phyloP scores from a whole-genome alignment of 2,797 vertebrate genomes.

The Danio jaintianensis region DNA sequence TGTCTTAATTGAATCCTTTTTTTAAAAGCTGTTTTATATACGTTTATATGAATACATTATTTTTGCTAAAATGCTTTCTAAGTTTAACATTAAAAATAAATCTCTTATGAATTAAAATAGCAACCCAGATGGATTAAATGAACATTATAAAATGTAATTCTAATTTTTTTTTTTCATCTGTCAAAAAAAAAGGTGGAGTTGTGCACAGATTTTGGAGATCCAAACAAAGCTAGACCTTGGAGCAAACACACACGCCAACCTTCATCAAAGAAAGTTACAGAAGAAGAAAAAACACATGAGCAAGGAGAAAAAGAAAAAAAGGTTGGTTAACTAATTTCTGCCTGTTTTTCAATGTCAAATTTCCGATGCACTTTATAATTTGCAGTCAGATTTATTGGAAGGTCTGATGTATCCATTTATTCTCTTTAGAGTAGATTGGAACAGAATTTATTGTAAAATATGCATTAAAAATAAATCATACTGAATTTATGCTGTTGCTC shows the following conservation, averaged over 20 bases:
- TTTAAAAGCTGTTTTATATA: no score
- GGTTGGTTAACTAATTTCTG: not conserved
- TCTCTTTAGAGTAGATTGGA: not conserved
- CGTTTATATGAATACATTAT: no score
- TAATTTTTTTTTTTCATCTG: not conserved
- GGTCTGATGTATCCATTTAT: not conserved
- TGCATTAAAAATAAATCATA: not conserved
- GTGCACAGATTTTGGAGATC: constrained; percentile 93
- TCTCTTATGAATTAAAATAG: not conserved
- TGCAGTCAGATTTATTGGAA: not conserved
- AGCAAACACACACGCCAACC: constrained; percentile 86
- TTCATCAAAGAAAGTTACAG: constrained; percentile 52
- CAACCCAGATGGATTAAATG: not conserved
- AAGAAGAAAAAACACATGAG: constrained; percentile 35
- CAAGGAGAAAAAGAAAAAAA: constrained; percentile 51
- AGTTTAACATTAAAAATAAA: no score
- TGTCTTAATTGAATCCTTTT: no score
- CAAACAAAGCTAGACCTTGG: constrained; percentile 89
- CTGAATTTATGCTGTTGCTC: not conserved
- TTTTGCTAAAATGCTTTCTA: no score
- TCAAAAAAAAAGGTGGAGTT: constrained; percentile 85
- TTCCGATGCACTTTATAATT: not conserved
- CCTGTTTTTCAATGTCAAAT: not conserved
- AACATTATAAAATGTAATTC: not conserved
- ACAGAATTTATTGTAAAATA: not conserved